A percentile compares a stretch with the other conserved stretches of the same genome.
Conservation (phyloP, 2,797 vertebrate species). For the Protonibea diacanthus region DNA sequence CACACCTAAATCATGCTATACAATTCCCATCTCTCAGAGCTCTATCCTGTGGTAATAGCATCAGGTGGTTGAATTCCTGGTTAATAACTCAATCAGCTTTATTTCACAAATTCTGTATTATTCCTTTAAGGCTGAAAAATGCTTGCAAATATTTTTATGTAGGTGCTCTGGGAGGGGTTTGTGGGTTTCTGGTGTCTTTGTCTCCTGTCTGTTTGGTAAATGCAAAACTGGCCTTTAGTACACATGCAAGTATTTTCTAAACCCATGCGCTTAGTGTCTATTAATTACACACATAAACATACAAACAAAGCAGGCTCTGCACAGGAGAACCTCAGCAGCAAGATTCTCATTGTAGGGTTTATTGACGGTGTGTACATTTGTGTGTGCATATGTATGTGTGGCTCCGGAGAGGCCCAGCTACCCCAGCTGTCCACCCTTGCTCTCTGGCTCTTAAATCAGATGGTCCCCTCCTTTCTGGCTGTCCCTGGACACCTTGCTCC, state of each 20-base stretch:
- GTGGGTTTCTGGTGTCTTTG: slow-evolving; percentile 8
- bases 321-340: slow-evolving; percentile 8
- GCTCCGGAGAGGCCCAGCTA: slow-evolving; percentile 53
- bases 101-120: background rate
- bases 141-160: slow-evolving; percentile 15
- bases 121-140: background rate
- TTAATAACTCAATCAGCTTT: background rate
- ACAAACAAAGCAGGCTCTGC: slow-evolving; percentile 15
- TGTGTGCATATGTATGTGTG: slow-evolving; percentile 15
- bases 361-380: slow-evolving; percentile 1
- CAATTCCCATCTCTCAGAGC: slow-evolving; percentile 9
- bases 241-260: slow-evolving; percentile 2
- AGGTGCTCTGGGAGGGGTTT: background rate
- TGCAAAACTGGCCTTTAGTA: slow-evolving; percentile 11
- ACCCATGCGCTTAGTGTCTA: background rate
- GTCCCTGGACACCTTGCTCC: slow-evolving; percentile 70
- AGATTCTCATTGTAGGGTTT: slow-evolving; percentile 7
- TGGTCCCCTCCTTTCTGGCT: slow-evolving; percentile 59
- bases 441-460: slow-evolving; percentile 74
- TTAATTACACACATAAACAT: slow-evolving; percentile 13
- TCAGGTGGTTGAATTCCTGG: slow-evolving; percentile 40
- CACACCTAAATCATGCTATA: background rate
- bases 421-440: slow-evolving; percentile 65
- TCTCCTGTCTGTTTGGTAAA: slow-evolving; percentile 18
- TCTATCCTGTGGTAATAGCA: slow-evolving; percentile 11